Percentiles rank a stretch among this genome's conserved stretches.
These are phyloP conservation scores for Armadillidium nasatum DNA, from an alignment of 1,140 invertebrate species.

Conservation along the genomic window DNA sequence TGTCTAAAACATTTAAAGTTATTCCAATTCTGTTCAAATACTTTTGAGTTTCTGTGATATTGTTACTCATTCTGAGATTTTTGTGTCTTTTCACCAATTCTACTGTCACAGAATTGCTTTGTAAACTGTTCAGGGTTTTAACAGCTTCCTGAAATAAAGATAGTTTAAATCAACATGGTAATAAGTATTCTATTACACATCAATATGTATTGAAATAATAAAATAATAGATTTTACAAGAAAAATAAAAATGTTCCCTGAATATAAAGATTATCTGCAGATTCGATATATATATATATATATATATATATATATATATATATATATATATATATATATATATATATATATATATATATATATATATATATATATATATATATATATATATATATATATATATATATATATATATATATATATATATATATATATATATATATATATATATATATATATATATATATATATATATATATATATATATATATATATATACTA, in stretches of 20 bases:
- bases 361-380: neutral
- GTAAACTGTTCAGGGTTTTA: constrained; percentile 61
- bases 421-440: too few relatives aligned
- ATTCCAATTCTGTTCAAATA: constrained; percentile 63
- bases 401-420: too few relatives aligned
- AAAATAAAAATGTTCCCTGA: too few relatives aligned
- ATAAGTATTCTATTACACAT: too few relatives aligned
- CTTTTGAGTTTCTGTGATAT: constrained; percentile 49
- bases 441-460: too few relatives aligned
- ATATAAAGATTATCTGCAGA: neutral
- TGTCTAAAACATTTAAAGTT: constrained; percentile 58
- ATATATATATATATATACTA: too few relatives aligned
- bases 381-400: too few relatives aligned
- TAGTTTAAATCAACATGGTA: neutral
- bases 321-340: constrained; percentile 6
- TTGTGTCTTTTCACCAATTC: constrained; percentile 50
- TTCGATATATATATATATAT: neutral
- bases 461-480: too few relatives aligned
- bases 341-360: neutral
- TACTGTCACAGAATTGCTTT: constrained; percentile 63
- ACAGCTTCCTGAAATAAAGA: constrained; percentile 59
- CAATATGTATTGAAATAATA: too few relatives aligned
- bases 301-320: constrained; percentile 6
- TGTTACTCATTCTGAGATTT: constrained; percentile 51
- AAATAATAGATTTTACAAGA: too few relatives aligned